Evolutionary conservation across 37 sponge, comb jelly and placozoan species (phyloP).

Genomic region (Cladorhizidae sp.): DNA sequence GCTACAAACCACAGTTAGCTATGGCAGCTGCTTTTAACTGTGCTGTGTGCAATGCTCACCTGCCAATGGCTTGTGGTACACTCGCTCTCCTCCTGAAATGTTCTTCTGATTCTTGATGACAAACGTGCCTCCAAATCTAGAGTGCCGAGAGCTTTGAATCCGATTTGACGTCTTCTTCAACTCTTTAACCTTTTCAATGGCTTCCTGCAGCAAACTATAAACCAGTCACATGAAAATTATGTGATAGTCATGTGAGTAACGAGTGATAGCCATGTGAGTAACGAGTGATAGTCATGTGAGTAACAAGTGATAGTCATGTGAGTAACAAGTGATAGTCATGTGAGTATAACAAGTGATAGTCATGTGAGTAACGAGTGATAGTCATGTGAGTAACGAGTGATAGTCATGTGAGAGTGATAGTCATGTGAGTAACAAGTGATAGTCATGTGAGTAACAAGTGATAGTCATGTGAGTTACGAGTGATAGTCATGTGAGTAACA

Average conservation of each 20-base stretch:
- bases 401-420: background rate
- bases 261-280: background rate
- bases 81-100: conserved; percentile 52
- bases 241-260: background rate
- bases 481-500: background rate
- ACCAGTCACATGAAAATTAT: background rate
- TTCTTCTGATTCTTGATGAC: conserved; percentile 55
- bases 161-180: conserved; percentile 5
- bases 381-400: background rate
- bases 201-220: conserved; percentile 49
- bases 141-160: conserved; percentile 52
- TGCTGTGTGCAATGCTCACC: conserved; percentile 8
- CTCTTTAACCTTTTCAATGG: conserved; percentile 27
- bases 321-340: background rate
- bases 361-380: conserved; percentile 1
- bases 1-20: too few species aligned
- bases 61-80: conserved; percentile 73
- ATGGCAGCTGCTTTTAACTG: background rate
- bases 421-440: conserved; percentile 5
- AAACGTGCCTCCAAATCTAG: conserved; percentile 85
- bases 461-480: background rate
- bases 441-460: background rate
- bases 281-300: background rate
- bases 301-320: background rate
- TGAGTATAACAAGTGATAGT: too few species aligned